Conservation (phyloP, 2,113 vertebrate genomes). For the human region GRCh38 chr13:25423001-25423500, state of each 20-base stretch:
- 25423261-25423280: not conserved
- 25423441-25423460: not conserved
- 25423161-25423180: not conserved
- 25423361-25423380: not conserved
- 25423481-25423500: not conserved
- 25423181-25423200: not conserved
- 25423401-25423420: not conserved
- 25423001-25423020: not conserved
- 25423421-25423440: not conserved
- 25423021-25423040: not conserved
- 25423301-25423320: not conserved
- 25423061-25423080: not conserved
- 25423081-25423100: no score
- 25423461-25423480: not conserved
- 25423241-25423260: not conserved
- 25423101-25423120: no score
- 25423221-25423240: not conserved
- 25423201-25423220: not conserved
- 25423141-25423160: not conserved
- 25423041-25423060: not conserved
- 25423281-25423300: not conserved
- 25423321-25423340: not conserved
- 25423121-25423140: not conserved
- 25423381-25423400: not conserved
- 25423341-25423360: not conserved